Evolutionary conservation across 2,113 vertebrate species (phyloP), one percentile per base, ranked within the genome.

Genomic region (Percopsis transmontana): DNA sequence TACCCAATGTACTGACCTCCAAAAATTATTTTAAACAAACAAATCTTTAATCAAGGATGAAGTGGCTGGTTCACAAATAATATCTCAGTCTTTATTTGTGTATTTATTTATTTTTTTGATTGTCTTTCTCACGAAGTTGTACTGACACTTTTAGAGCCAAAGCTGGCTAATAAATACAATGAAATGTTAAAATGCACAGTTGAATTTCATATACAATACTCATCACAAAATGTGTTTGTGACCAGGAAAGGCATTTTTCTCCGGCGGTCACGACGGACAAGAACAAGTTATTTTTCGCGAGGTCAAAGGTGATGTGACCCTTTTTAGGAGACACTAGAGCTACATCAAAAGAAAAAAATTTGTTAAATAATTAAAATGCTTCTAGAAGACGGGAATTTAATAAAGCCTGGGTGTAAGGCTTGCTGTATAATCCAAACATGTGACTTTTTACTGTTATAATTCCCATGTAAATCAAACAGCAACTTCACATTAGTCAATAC

Each of bases 401-500:
- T 94, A 90, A 90, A 91, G 92, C 94, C 93, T 83, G 88, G 91
- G 91, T 92, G 92, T 88, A 90, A 94, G 93, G 68, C 92, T 87
- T 85, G 90, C 92, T 92, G 93, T 91, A 85, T 90, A 94, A 92
- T 95, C 94, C 77, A 91, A 59, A 94, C 92, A 89, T 93, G 91
- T 92, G 93, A 95, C 92, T 93, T 94, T 93, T 96, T 93, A 95
- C 94, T 92, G 89, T 94, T 92, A 92, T 89, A 92, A 92, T 92
- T 93, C 93, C 93, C 77, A 77, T 70, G 81, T 93, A 85, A 89
- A 78, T 72, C 68, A 85, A 95, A 96, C 92, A 93, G 95, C 93
- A 95, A 93, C 92, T 97, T 98, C 97, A 99, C 96, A 98, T 99
- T 98, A 96, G 94, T 97, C 94, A 95, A 95, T 94, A 95, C 92